phyloP scores from a whole-genome alignment of 2,888 invertebrate species.

The Hypomecis atomaria region DNA sequence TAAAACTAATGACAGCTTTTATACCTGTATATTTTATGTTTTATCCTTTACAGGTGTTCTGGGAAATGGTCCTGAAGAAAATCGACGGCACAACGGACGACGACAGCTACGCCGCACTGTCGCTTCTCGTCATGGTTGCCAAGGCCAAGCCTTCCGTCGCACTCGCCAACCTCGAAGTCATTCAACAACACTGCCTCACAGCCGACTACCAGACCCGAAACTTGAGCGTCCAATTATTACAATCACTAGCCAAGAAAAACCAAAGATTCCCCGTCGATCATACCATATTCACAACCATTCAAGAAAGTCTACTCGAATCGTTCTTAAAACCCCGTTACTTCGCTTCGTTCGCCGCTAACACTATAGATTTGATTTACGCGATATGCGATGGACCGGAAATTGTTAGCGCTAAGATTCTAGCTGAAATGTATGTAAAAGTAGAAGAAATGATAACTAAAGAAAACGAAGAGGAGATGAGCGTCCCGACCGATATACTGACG shows the following conservation, averaged over 20 bases:
- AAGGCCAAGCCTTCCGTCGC: conserved; percentile 85
- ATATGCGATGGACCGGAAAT: conserved; percentile 85
- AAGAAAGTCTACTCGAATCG: conserved; percentile 73
- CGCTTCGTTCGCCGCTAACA: conserved; percentile 77
- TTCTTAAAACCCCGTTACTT: conserved; percentile 80
- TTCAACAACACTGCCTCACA: conserved; percentile 89
- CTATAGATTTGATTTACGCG: conserved; percentile 82
- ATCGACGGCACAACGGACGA: conserved; percentile 87
- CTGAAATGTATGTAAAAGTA: conserved; percentile 76
- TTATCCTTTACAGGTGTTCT: conserved; percentile 86
- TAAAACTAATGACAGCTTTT: no score
- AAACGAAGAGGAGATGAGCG: conserved; percentile 63
- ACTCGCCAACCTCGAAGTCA: conserved; percentile 88
- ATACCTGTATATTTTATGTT: neutral
- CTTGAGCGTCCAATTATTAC: conserved; percentile 67
- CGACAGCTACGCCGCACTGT: conserved; percentile 90
- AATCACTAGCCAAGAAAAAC: conserved; percentile 65
- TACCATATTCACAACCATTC: conserved; percentile 64
- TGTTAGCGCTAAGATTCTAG: conserved; percentile 76
- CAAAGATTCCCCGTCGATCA: conserved; percentile 75
- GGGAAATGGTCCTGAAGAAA: conserved; percentile 93
- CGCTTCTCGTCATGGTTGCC: conserved; percentile 90
- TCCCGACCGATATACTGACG: conserved; percentile 74
- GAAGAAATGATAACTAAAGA: conserved; percentile 69
- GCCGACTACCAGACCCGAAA: conserved; percentile 73